phyloP scores from a whole-genome alignment of 2,888 invertebrate genomes.

The Fabriciana adippe region DNA sequence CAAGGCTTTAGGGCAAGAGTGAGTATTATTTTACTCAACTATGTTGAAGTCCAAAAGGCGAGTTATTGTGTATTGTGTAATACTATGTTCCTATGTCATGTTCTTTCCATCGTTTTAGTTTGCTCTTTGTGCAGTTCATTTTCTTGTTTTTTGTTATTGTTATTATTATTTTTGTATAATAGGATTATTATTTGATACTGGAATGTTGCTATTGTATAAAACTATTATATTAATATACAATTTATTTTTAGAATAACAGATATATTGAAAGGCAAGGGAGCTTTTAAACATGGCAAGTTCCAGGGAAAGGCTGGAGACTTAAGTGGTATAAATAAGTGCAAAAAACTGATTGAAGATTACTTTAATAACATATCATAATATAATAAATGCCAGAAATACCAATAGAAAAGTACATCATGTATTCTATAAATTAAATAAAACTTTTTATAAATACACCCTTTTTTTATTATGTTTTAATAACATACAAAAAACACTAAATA shows the following conservation, averaged over 20 bases:
- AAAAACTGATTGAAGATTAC: constrained; percentile 82
- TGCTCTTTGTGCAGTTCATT: background rate
- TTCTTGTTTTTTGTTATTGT: background rate
- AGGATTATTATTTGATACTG: background rate
- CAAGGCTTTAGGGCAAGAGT: constrained; percentile 83
- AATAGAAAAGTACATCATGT: background rate
- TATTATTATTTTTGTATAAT: background rate
- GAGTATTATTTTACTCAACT: constrained; percentile 51
- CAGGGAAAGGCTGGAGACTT: constrained; percentile 90
- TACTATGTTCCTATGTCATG: too few relatives aligned
- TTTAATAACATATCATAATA: constrained; percentile 60
- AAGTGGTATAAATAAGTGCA: constrained; percentile 84
- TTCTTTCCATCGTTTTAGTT: too few relatives aligned
- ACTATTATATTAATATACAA: background rate
- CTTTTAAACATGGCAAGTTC: constrained; percentile 86
- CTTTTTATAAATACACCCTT: constrained; percentile 1
- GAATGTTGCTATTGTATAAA: background rate
- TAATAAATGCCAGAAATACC: constrained; percentile 16
- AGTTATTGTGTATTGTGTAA: too few relatives aligned
- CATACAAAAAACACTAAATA: too few relatives aligned
- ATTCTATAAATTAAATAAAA: background rate
- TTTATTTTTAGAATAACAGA: constrained; percentile 82
- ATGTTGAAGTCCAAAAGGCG: background rate
- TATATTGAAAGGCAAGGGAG: constrained; percentile 89
- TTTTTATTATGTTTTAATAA: background rate